Evolutionary conservation across 92 coral and sea anemone species (phyloP).

Genomic region (Blastomussa wellsi): DNA sequence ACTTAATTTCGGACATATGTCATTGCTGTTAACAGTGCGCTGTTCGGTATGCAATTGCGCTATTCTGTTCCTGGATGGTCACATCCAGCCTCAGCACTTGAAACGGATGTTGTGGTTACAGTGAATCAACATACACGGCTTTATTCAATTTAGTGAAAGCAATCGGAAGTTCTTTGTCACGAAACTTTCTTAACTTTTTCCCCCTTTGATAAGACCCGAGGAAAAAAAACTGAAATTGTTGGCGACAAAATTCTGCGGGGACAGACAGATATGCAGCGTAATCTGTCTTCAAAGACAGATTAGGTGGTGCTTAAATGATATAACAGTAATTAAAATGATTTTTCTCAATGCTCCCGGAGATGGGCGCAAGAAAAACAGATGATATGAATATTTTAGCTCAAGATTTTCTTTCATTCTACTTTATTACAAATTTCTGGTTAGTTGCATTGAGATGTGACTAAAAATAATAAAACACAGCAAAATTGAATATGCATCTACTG

Average conservation of each 20-base stretch:
- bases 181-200: neutral
- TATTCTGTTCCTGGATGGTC: neutral
- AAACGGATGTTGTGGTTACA: constrained; percentile 28
- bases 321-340: neutral
- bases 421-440: neutral
- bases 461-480: neutral
- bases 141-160: constrained; percentile 30
- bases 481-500: neutral
- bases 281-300: too few relatives aligned
- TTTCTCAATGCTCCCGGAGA: neutral
- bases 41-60: neutral
- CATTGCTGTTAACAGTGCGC: neutral
- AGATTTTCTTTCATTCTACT: neutral
- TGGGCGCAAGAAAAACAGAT: neutral
- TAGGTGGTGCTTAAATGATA: neutral
- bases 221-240: neutral
- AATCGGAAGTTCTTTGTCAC: constrained; percentile 42
- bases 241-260: neutral
- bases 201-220: neutral
- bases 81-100: neutral
- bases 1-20: neutral
- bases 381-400: neutral
- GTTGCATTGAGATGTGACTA: neutral
- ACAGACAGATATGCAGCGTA: neutral
- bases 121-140: constrained; percentile 8